Percentiles rank a stretch among this genome's conserved stretches.
phyloP scores from a whole-genome alignment of 2,113 vertebrate species.

The Pomatorhinus ruficollis region DNA sequence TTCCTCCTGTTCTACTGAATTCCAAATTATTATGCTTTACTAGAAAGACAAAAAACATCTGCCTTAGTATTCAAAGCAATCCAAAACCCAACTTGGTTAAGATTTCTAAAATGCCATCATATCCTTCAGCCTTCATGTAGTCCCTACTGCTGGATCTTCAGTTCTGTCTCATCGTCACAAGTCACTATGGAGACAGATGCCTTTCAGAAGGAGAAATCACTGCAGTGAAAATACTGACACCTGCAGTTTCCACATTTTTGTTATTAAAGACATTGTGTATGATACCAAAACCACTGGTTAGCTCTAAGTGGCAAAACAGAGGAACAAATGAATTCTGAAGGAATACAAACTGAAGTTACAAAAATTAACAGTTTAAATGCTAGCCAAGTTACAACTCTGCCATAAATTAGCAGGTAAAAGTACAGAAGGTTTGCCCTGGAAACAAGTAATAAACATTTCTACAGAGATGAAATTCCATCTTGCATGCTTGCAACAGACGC shows the following conservation, averaged over 20 bases:
- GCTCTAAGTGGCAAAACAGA: background rate
- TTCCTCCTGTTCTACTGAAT: background rate
- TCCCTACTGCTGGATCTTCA: background rate
- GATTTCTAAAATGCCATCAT: background rate
- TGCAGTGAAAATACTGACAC: background rate
- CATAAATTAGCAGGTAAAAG: background rate
- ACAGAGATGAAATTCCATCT: background rate
- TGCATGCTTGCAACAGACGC: background rate
- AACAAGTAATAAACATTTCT: background rate
- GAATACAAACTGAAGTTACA: background rate
- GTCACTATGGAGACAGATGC: background rate
- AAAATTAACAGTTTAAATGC: background rate
- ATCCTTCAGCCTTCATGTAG: background rate
- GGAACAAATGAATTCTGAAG: background rate
- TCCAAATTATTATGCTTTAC: background rate
- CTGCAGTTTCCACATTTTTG: background rate
- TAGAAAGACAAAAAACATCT: background rate
- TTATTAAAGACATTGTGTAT: rapidly evolving
- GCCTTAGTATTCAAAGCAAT: background rate
- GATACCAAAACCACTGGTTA: background rate
- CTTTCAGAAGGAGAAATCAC: background rate
- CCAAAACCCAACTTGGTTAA: background rate
- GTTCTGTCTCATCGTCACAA: background rate
- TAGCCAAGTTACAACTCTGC: background rate
- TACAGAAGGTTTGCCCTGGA: background rate